Base-by-base conservation (phyloP, 2,888 invertebrate genomes). In the Phanerotoma sp. region DNA sequence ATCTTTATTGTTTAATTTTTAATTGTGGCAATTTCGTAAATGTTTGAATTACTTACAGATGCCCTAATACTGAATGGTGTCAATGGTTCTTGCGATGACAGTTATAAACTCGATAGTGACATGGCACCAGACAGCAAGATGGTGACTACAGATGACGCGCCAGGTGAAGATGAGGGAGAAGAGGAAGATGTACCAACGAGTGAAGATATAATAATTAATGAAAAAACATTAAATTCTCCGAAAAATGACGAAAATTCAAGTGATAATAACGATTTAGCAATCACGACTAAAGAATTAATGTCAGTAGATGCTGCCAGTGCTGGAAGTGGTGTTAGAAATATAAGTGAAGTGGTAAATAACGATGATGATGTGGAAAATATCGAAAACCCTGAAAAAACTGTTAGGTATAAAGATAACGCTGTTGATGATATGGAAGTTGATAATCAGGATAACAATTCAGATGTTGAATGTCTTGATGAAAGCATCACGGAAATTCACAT, bases 301-400 rank as follows among this genome's bases (percentile, higher is more conserved):
- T 44, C 37, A 25, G 56, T 57, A 44, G 15, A 46, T 3, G 54
- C 30, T 61, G 44, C 49, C 3, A 66, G 65, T 18, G 79, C 79
- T 62, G 78, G 79, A 38, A 80, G 82, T 73, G 84, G 84, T 65
- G 82, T 81, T 61, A 74, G 85, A 78, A 68, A 74, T 77, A 57
- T 72, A 64, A 70, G 70, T 69, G 74, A 72, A 69, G 71, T 72
- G 66, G 69, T 72, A 9, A 56, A 63, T 35, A 51, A 62, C 22
- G 60, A 55, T 45, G 48, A 56, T 42, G 47, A 48, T 33, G 72
- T 70, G 38, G 51, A 66, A 30, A 70, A 72, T 73, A 20, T 40
- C 16, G 58, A 46, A 21, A 58, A 63, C 51, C 63, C 58, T 53
- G 32, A 51, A 60, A 38, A 47, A n/a, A n/a, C n/a, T 22, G 35